A percentile compares a stretch with the other conserved stretches of the same genome.
These are phyloP conservation scores for Dendrolimus punctatus DNA, from an alignment of 1,140 invertebrate genomes.

Conservation along the genomic window DNA sequence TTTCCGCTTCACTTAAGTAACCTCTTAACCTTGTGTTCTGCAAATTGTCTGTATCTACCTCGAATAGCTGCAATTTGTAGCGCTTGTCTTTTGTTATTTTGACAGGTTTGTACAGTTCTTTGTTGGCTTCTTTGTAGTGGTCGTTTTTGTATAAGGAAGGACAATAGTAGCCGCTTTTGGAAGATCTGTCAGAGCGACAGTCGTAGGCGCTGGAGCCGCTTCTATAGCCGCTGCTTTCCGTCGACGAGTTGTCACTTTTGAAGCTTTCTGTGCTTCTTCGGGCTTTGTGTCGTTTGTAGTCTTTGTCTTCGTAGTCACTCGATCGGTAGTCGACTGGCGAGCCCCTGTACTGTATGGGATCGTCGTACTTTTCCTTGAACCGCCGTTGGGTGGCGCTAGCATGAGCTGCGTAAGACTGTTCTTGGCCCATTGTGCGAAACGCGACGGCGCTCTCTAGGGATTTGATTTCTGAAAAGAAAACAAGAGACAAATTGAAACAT, in stretches of 20 bases:
- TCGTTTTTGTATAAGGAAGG: slow-evolving; percentile 69
- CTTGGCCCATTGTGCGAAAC: slow-evolving; percentile 56
- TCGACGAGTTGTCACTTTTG: slow-evolving; percentile 58
- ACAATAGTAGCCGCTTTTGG: slow-evolving; percentile 57
- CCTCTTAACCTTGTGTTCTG: slow-evolving; percentile 76
- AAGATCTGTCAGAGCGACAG: slow-evolving; percentile 47
- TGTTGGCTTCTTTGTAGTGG: slow-evolving; percentile 65
- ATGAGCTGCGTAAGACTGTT: slow-evolving; percentile 53
- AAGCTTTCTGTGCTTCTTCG: slow-evolving; percentile 53
- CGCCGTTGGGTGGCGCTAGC: slow-evolving; percentile 42
- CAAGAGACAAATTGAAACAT: neutral
- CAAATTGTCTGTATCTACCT: slow-evolving; percentile 68
- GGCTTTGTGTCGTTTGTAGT: slow-evolving; percentile 48
- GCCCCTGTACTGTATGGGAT: slow-evolving; percentile 35
- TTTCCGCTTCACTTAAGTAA: slow-evolving; percentile 73
- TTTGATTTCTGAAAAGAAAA: slow-evolving; percentile 31
- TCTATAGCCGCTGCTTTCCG: slow-evolving; percentile 60
- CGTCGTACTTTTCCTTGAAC: slow-evolving; percentile 50
- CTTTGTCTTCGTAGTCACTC: slow-evolving; percentile 38
- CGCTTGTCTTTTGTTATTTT: slow-evolving; percentile 70
- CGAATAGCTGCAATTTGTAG: slow-evolving; percentile 54
- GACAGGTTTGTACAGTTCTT: slow-evolving; percentile 68
- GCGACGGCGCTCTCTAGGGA: slow-evolving; percentile 24
- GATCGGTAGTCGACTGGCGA: slow-evolving; percentile 31
- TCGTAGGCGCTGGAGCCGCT: slow-evolving; percentile 58